These are phyloP conservation scores for Dolichopus griseipennis DNA, from an alignment of 2,888 invertebrate species.

Conservation along the genomic window DNA sequence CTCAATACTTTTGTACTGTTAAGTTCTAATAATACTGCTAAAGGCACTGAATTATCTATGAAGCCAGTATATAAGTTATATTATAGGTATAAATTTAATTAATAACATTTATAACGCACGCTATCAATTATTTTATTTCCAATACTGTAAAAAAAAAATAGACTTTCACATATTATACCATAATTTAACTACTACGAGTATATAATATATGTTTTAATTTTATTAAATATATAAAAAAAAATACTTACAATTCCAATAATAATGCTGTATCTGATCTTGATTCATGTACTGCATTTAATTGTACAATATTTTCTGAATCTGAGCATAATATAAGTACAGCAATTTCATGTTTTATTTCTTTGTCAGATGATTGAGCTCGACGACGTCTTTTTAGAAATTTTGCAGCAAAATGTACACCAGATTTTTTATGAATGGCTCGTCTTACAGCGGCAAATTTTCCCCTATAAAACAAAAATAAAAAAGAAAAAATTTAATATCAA, in stretches of 20 bases:
- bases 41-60: too few species aligned
- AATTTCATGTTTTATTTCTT: conserved; percentile 89
- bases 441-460: conserved; percentile 95
- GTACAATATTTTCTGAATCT: conserved; percentile 75
- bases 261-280: conserved; percentile 69
- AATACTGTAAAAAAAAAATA: too few species aligned
- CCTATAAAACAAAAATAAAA: conserved; percentile 51
- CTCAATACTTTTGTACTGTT: too few species aligned
- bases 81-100: too few species aligned
- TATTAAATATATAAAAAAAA: background rate
- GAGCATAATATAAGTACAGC: conserved; percentile 82
- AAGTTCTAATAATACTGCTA: too few species aligned
- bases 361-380: conserved; percentile 73
- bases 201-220: too few species aligned
- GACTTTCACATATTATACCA: too few species aligned
- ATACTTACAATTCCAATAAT: conserved; percentile 77
- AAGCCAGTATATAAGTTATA: too few species aligned
- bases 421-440: conserved; percentile 77
- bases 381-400: conserved; percentile 89
- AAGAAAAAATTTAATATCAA: background rate
- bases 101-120: too few species aligned
- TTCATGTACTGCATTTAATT: conserved; percentile 81
- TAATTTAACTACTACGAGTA: too few species aligned
- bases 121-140: too few species aligned
- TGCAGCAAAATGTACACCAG: conserved; percentile 87